Evolutionary conservation across 2,797 vertebrate species (phyloP).

Genomic region (Myotis daubentonii): DNA sequence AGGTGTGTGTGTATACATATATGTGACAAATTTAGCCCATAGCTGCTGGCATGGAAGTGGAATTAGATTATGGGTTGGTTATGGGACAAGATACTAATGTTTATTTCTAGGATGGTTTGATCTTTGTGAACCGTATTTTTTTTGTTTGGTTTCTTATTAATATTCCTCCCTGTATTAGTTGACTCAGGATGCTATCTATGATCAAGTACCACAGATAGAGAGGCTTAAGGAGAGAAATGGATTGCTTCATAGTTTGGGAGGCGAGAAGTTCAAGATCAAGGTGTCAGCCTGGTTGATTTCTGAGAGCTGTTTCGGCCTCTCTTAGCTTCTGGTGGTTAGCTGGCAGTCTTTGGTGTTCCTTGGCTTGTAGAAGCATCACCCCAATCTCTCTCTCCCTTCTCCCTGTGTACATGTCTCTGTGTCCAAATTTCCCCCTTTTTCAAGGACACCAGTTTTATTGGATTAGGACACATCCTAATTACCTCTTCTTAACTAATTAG

Average conservation of each 20-base stretch:
- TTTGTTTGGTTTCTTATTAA: slow-evolving; percentile 42
- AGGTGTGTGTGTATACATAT: too few species aligned
- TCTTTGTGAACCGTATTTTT: neutral
- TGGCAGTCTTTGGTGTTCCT: neutral
- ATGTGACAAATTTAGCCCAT: neutral
- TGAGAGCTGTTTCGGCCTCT: neutral
- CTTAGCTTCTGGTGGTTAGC: neutral
- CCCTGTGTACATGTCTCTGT: neutral
- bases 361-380: neutral
- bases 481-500: neutral
- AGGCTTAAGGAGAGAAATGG: neutral
- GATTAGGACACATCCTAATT: neutral
- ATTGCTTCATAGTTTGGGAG: neutral
- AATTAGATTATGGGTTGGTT: neutral
- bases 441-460: neutral
- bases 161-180: neutral
- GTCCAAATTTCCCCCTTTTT: neutral
- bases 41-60: neutral
- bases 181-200: neutral
- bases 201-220: neutral
- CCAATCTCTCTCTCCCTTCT: neutral
- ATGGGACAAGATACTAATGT: neutral
- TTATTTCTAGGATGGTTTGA: slow-evolving; percentile 33
- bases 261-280: neutral
- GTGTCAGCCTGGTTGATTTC: neutral